Base-by-base conservation (phyloP, 2,113 vertebrate species). In the Sylvia atricapilla region DNA sequence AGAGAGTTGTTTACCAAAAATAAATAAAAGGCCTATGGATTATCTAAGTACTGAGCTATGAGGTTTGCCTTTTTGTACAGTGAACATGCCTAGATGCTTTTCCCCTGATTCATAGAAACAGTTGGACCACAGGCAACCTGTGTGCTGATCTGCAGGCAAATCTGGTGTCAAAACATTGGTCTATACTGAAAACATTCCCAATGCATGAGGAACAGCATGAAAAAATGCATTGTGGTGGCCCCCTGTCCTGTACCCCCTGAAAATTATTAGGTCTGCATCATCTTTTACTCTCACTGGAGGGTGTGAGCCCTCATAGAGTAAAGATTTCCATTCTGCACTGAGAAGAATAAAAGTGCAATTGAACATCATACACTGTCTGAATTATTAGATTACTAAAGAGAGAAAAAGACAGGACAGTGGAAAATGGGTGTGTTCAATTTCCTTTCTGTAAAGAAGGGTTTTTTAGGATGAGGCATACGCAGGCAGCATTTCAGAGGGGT, bases 1-100 rank as follows among this genome's bases (percentile, higher is more conserved):
- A 86, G 75, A 78, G 41, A 53, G 60, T 37, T 95, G 77, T 96
- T 95, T 96, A 96, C 78, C 10, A 91, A 94, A 95, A 91, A 80
- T 69, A 96, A 94, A 94, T 74, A 79, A 93, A 87, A 95, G 47
- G 33, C 43, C 50, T 68, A 83, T 27, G 60, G 37, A 74, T 94
- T 93, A 92, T 39, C 21, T 53, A 81, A 95, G 73, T 72, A 39
- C 52, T 81, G 73, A 95, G 58, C 41, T 88, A 64, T 67, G 84
- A 68, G 43, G 47, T 49, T 90, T 93, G 76, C 44, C 67, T 69
- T 69, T 69, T 46, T 28, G 64, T 43, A 39, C n/a, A 59, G 67
- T 59, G 69, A 74, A 81, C 52, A 23, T 72, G 88, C 83, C 76
- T 88, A 64, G 72, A 94, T 90, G 44, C 43, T 96, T 93, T 90